Base-by-base conservation (phyloP, 1,140 invertebrate species). In the Vanessa atalanta region DNA sequence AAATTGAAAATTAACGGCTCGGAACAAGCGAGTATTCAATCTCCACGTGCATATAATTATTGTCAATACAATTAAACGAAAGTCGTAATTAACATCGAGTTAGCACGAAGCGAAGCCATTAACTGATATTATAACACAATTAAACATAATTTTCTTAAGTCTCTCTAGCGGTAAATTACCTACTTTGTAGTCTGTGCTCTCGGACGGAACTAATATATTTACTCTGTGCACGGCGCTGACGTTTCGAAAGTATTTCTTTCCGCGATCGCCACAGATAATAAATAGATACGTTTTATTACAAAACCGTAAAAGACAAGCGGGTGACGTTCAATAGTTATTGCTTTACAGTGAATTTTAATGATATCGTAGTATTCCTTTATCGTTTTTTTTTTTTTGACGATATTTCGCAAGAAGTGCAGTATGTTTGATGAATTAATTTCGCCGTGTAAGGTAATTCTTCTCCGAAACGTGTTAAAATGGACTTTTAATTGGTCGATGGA, bases 51-150 rank as follows among this genome's bases (percentile, higher is more conserved):
- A 66, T 67, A 48, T 76, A 67, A 79, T 83, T 84, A 80, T 64
- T 57, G 47, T 68, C 68, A 76, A 83, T 80, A 79, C 74, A 79
- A 78, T 77, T 79, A 76, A 77, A 76, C 69, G 76, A 81, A 72
- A 79, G 6, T 68, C 71, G 75, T 81, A 83, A 88, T 88, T 89
- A 87, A 74, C 72, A 70, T 65, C 77, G 75, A 83, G 86, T 89
- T 89, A 85, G 81, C 82, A 80, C 77, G 79, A 87, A 83, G 80
- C 76, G 73, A 78, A 83, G 80, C 79, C 84, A 85, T 87, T 86
- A 87, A 69, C 70, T 66, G 78, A 65, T 82, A 88, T 88, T 90
- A 85, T 88, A 88, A 88, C 81, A 83, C 83, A 85, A 89, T 89
- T 88, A 88, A 60, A 77, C 66, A 80, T 81, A 85, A 86, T 89